A percentile compares a stretch with the other conserved stretches of the same genome.
Evolutionary conservation across 2,113 vertebrate species (phyloP).

Genomic region (Nestor notabilis): DNA sequence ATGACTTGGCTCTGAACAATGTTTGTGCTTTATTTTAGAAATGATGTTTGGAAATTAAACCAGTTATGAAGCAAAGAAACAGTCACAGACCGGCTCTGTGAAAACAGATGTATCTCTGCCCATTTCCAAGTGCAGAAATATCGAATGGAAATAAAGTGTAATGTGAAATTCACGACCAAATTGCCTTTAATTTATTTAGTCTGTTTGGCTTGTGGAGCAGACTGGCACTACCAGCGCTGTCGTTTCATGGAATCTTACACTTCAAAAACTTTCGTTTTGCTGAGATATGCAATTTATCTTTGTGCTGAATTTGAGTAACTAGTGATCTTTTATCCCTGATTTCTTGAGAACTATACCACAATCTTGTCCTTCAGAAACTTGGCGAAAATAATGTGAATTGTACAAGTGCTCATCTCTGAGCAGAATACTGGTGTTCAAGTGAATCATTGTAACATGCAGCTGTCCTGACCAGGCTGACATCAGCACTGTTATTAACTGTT

Average conservation of each 20-base stretch:
- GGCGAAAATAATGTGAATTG: not conserved
- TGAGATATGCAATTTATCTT: not conserved
- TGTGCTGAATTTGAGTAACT: not conserved
- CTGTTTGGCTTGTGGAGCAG: not conserved
- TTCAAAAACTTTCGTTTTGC: not conserved
- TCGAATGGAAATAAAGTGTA: not conserved
- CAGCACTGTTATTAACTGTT: not conserved
- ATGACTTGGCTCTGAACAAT: not conserved
- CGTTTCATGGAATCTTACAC: not conserved
- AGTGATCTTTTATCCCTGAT: not conserved
- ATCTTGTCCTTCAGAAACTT: not conserved
- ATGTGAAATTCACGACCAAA: not conserved
- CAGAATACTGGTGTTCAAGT: not conserved
- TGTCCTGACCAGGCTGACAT: not conserved
- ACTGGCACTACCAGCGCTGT: not conserved
- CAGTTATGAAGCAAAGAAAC: not conserved
- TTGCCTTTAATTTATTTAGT: constrained; percentile 17
- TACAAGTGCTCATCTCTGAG: not conserved
- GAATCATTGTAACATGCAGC: not conserved
- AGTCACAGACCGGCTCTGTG: not conserved
- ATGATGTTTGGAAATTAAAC: not conserved
- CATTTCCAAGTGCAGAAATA: not conserved
- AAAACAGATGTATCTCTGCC: not conserved
- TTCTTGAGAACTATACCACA: not conserved
- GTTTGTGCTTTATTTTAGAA: not conserved